Conservation (phyloP, 2,113 vertebrate species). For the Anser cygnoides region DNA sequence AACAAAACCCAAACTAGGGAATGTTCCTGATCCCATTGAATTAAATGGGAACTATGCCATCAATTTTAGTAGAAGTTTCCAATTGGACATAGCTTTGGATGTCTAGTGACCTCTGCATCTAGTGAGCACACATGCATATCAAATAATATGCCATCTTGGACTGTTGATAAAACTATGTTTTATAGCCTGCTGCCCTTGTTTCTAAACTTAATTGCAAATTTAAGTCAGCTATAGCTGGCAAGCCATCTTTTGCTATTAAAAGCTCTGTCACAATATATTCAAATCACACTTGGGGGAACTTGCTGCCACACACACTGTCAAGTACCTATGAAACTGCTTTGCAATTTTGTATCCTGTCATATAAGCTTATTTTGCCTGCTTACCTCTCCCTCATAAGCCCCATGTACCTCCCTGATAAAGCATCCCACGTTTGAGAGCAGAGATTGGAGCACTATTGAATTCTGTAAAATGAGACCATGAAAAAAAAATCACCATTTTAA, state of each 20-base stretch:
- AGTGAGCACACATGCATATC: rapidly evolving
- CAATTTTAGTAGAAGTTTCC: background rate
- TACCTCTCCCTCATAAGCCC: background rate
- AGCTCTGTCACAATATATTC: background rate
- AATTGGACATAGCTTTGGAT: rapidly evolving
- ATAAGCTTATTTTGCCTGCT: constrained; percentile 45
- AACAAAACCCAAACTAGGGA: constrained; percentile 64
- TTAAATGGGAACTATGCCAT: constrained; percentile 54
- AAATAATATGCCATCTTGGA: background rate
- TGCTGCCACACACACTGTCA: rapidly evolving
- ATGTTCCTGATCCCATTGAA: constrained; percentile 59
- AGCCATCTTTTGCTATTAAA: background rate
- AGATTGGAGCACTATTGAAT: constrained; percentile 29
- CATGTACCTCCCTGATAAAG: constrained; percentile 58
- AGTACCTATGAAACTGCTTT: background rate
- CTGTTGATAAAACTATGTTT: constrained; percentile 3
- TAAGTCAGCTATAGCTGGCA: background rate
- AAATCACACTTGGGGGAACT: background rate
- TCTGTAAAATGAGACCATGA: constrained; percentile 69
- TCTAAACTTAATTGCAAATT: background rate
- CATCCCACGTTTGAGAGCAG: constrained; percentile 39
- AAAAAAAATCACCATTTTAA: constrained; percentile 57
- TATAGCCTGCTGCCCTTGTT: background rate
- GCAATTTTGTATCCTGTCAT: background rate
- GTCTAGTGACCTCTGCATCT: background rate